A percentile compares a stretch with the other conserved stretches of the same genome.
These are phyloP conservation scores for Triplophysa tibetana DNA, from an alignment of 2,113 vertebrate genomes.

Conservation along the genomic window DNA sequence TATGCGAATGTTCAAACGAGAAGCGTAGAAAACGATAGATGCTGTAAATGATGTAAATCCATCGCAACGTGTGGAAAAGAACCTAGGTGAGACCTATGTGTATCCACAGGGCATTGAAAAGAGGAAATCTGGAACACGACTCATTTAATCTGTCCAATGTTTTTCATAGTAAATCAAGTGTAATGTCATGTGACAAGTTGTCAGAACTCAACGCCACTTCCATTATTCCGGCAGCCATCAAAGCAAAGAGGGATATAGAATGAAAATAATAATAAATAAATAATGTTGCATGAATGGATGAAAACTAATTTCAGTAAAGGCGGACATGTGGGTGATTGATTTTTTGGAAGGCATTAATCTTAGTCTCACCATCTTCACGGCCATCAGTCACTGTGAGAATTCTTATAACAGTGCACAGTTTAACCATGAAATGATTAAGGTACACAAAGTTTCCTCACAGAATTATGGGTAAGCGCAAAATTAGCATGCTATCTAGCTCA, in stretches of 20 bases:
- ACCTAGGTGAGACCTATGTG: not conserved
- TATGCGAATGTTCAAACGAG: not conserved
- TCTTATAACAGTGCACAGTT: slow-evolving; percentile 30
- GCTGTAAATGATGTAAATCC: not conserved
- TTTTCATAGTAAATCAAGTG: slow-evolving; percentile 58
- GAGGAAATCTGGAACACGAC: slow-evolving; percentile 43
- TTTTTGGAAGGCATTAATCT: slow-evolving; percentile 53
- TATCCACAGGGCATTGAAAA: slow-evolving; percentile 53
- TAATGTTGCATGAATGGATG: slow-evolving; percentile 43
- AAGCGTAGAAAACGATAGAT: not conserved
- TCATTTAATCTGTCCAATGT: slow-evolving; percentile 56
- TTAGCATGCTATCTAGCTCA: slow-evolving; percentile 17
- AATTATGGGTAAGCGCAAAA: slow-evolving; percentile 9
- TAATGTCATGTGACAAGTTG: slow-evolving; percentile 54
- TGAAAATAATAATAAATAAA: slow-evolving; percentile 50
- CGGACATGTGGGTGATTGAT: slow-evolving; percentile 53
- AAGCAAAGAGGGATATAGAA: slow-evolving; percentile 6
- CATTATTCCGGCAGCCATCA: slow-evolving; percentile 52
- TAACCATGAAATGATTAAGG: not conserved
- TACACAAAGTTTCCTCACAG: slow-evolving; percentile 34
- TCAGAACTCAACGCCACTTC: slow-evolving; percentile 53
- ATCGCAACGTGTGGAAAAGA: not conserved
- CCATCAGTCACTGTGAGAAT: slow-evolving; percentile 48
- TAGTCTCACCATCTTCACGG: slow-evolving; percentile 47
- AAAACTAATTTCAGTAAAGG: slow-evolving; percentile 57